A percentile compares a stretch with the other conserved stretches of the same genome.
Evolutionary conservation across 2,113 vertebrate genomes (phyloP).

Genomic region (Echinops telfairi): DNA sequence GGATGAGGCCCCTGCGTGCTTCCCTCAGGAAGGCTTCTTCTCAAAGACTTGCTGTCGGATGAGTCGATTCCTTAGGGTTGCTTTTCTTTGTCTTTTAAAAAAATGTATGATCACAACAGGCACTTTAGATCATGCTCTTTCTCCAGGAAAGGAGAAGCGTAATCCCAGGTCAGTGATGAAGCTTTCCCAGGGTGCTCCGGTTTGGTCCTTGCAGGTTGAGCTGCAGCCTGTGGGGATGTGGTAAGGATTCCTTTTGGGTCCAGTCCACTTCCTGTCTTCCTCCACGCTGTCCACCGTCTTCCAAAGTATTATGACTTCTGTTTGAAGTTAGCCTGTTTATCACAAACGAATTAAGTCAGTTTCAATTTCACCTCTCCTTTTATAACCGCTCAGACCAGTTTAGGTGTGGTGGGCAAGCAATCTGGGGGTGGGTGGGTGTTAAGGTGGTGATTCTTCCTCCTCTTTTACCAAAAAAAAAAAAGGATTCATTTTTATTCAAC

Average conservation of each 20-base stretch:
- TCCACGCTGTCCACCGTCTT: not conserved
- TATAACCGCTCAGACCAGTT: no score
- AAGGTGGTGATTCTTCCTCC: no score
- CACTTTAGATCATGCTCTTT: not conserved
- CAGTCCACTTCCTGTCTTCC: no score
- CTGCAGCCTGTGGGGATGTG: not conserved
- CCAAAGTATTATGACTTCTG: not conserved
- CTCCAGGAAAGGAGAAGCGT: not conserved
- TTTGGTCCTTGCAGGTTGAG: not conserved
- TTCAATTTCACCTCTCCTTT: no score
- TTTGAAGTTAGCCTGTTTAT: no score
- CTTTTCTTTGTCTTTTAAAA: not conserved
- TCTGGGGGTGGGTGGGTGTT: no score
- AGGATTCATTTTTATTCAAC: no score
- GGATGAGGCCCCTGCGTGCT: fast-evolving
- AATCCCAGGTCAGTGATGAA: not conserved
- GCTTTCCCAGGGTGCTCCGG: not conserved
- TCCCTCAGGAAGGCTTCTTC: not conserved
- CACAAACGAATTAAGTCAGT: no score
- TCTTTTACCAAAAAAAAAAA: no score
- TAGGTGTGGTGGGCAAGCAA: no score
- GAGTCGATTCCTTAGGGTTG: not conserved
- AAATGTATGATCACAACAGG: not conserved
- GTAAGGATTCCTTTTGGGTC: not conserved
- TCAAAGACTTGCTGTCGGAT: not conserved